phyloP scores from a whole-genome alignment of 2,888 invertebrate genomes.

The Synergus umbraculus region DNA sequence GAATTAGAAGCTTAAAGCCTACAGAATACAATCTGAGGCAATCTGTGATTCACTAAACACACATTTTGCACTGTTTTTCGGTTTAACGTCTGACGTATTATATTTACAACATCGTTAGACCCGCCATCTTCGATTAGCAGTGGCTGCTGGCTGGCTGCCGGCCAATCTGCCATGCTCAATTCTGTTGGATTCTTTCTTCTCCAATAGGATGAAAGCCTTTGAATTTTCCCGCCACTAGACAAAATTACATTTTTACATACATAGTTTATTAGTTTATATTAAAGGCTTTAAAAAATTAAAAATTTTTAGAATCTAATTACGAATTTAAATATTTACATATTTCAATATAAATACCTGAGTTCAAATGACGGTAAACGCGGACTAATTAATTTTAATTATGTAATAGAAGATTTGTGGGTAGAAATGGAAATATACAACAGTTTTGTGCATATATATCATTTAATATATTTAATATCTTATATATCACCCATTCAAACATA shows the following conservation, averaged over 20 bases:
- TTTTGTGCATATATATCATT: constrained; percentile 38
- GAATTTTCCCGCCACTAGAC: neutral
- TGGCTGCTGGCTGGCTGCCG: neutral
- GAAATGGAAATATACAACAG: neutral
- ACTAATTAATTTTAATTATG: no score
- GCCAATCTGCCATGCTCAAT: neutral
- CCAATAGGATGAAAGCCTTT: neutral
- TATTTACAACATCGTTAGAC: constrained; percentile 28
- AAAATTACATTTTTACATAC: no score
- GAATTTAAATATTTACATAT: no score
- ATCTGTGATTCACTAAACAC: constrained; percentile 10
- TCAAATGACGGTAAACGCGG: neutral
- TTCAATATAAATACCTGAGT: neutral
- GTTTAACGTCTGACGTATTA: constrained; percentile 1
- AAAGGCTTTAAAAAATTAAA: no score
- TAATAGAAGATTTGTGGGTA: neutral
- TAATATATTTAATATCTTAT: constrained; percentile 62
- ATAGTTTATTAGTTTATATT: no score
- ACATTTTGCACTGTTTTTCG: constrained; percentile 29
- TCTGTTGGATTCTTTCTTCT: neutral
- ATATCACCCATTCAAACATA: constrained; percentile 69
- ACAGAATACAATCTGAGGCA: constrained; percentile 7
- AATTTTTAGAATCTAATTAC: no score
- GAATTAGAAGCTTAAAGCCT: neutral
- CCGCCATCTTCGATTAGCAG: constrained; percentile 23